Evolutionary conservation across 2,113 vertebrate species (phyloP), one percentile per base, ranked within the genome.

Genomic region (Calidris pugnax): DNA sequence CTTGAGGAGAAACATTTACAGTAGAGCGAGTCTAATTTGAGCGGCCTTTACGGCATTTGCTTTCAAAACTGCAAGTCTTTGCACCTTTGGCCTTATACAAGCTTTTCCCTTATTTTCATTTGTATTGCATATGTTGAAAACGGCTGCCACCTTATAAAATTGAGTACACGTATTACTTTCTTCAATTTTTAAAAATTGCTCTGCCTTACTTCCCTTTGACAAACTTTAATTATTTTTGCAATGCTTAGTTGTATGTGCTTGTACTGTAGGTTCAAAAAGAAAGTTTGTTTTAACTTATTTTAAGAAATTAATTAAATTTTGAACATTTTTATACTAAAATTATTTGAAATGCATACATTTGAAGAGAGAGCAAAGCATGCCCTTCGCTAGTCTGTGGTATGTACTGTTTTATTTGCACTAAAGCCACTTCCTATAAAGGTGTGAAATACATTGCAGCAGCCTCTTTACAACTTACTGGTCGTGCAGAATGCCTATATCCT

Each of bases 51-150:
- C 45, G 97, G 98, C 97, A 97, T 97, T 98, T 98, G 96, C 97
- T 98, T 98, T 98, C 96, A 94, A 94, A 97, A 94, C 95, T 97
- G 96, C 97, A 90, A 97, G 90, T 96, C 95, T 96, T 97, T 94
- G 97, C 98, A 98, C 98, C 98, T 98, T 98, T 87, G 91, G 99
- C 99, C 99, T 99, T 99, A 99, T 96, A 98, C 96, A 97, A 98
- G 96, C 86, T 94, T 97, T 98, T 96, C 94, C 98, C 92, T 86
- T 95, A 83, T 94, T 96, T 97, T 92, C 62, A 21, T 94, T 79
- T 93, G 86, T 95, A 64, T 94, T 75, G 91, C 87, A 10, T 45
- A 72, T 91, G 90, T 80, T 94, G 73, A 68, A 93, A 91, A 96
- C 91, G 96, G 94, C 85, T 96, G 95, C 85, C 96, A 95, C 94